Evolutionary conservation across 2,113 vertebrate species (phyloP).

Genomic region (Hippocampus zosterae): DNA sequence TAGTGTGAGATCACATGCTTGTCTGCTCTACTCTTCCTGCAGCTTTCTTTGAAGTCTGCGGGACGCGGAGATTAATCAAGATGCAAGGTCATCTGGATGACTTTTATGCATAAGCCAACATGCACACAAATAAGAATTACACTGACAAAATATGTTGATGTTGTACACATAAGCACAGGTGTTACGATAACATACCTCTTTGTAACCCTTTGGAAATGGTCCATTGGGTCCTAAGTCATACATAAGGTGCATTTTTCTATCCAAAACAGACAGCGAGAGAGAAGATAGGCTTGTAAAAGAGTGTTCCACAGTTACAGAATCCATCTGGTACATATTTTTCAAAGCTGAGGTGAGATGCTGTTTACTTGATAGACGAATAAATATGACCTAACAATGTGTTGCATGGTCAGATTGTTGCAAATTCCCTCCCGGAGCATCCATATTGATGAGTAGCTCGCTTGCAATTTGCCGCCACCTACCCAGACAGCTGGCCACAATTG

Average conservation of each 20-base stretch:
- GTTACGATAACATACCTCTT: not conserved
- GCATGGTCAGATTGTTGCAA: constrained; percentile 15
- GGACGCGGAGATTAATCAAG: constrained; percentile 61
- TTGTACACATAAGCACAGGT: not conserved
- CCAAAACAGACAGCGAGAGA: not conserved
- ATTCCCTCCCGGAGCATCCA: constrained; percentile 27
- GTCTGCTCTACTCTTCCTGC: constrained; percentile 54
- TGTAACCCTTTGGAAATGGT: not conserved
- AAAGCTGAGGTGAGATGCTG: constrained; percentile 28
- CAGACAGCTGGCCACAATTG: constrained; percentile 56
- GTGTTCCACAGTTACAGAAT: not conserved
- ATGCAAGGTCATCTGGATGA: constrained; percentile 68
- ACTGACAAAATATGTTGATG: not conserved
- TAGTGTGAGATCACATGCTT: constrained; percentile 57
- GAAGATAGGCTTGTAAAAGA: not conserved
- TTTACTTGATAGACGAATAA: constrained; percentile 50
- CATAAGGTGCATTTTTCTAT: not conserved
- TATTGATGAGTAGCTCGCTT: constrained; percentile 27
- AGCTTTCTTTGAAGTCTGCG: constrained; percentile 54
- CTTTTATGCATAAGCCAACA: constrained; percentile 23
- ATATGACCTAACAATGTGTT: constrained; percentile 44
- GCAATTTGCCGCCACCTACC: constrained; percentile 53
- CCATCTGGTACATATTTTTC: constrained; percentile 2
- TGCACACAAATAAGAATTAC: not conserved
- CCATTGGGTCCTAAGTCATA: not conserved